These are phyloP conservation scores for Sorex maritimensis DNA, from an alignment of 2,797 vertebrate species.

Conservation along the genomic window DNA sequence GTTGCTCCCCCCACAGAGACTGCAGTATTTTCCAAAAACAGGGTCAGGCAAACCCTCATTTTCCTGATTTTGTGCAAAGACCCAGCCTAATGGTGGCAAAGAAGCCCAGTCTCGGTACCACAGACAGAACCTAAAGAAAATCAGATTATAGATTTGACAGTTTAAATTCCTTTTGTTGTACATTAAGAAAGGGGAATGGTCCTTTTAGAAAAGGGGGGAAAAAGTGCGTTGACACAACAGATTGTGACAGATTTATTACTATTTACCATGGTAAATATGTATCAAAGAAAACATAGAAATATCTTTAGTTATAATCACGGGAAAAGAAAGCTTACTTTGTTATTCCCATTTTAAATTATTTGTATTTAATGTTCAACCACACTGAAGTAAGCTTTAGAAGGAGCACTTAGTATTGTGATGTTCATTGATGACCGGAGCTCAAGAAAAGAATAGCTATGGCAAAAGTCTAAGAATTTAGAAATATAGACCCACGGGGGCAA, in stretches of 20 bases:
- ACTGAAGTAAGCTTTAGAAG: constrained; percentile 50
- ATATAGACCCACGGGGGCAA: constrained; percentile 1
- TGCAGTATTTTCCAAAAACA: constrained; percentile 71
- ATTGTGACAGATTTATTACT: constrained; percentile 81
- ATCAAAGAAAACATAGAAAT: constrained; percentile 79
- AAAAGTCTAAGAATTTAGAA: constrained; percentile 63
- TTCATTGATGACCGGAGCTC: constrained; percentile 41
- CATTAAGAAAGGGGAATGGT: constrained; percentile 41
- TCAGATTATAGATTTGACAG: background rate
- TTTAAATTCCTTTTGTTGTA: constrained; percentile 71
- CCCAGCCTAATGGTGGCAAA: background rate
- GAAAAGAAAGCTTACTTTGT: constrained; percentile 71
- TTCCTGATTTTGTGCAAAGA: constrained; percentile 46
- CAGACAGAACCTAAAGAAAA: background rate
- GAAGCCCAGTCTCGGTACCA: background rate
- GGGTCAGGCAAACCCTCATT: constrained; percentile 44
- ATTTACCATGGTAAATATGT: constrained; percentile 81
- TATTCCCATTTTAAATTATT: constrained; percentile 61
- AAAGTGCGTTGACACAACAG: constrained; percentile 66
- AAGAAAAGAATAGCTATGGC: constrained; percentile 33
- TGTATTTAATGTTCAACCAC: constrained; percentile 73
- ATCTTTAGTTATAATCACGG: constrained; percentile 79
- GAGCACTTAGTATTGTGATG: constrained; percentile 21
- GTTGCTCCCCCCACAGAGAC: constrained; percentile 65
- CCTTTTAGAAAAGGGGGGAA: background rate